These are phyloP conservation scores for Hydractinia symbiolongicarpus DNA, from an alignment of 30 jellyfish, hydroid and myxozoan genomes.

Conservation along the genomic window DNA sequence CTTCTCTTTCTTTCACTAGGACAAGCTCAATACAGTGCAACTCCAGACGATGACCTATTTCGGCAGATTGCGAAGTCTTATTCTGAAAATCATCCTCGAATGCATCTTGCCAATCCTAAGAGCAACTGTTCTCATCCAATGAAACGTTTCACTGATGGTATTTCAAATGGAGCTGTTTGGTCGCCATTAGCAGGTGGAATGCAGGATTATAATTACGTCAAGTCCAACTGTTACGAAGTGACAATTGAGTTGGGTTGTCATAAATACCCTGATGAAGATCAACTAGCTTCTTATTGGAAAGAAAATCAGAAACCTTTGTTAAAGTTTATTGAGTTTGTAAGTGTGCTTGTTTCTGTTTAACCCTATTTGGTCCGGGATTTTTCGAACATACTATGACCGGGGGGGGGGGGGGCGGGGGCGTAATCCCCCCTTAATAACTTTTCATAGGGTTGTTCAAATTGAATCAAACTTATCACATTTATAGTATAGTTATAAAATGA, in stretches of 20 bases:
- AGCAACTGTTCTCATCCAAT: slow-evolving; percentile 83
- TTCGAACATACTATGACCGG: too few species aligned
- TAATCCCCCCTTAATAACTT: not conserved
- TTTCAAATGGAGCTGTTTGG: slow-evolving; percentile 99
- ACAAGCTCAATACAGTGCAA: slow-evolving; percentile 89
- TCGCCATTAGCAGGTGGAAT: slow-evolving; percentile 89
- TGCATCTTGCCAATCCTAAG: slow-evolving; percentile 94
- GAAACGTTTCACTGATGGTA: slow-evolving; percentile 89
- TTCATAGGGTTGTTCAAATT: too few species aligned
- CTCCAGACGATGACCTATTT: slow-evolving; percentile 99
- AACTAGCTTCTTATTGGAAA: slow-evolving; percentile 69
- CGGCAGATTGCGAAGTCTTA: slow-evolving; percentile 93
- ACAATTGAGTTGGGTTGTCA: slow-evolving; percentile 94
- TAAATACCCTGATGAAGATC: slow-evolving; percentile 61
- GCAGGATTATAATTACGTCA: slow-evolving; percentile 98
- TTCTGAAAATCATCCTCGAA: slow-evolving; percentile 97
- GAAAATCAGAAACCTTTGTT: slow-evolving; percentile 76
- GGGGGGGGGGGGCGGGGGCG: not conserved
- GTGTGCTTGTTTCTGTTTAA: slow-evolving; percentile 25
- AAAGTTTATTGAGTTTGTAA: slow-evolving; percentile 63
- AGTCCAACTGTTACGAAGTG: slow-evolving; percentile 83
- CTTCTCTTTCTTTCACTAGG: slow-evolving; percentile 27
- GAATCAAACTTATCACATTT: too few species aligned
- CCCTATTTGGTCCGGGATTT: too few species aligned
- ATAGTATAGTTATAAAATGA: too few species aligned